phyloP scores from a whole-genome alignment of 2,888 invertebrate genomes.

The Volucella bombylans region DNA sequence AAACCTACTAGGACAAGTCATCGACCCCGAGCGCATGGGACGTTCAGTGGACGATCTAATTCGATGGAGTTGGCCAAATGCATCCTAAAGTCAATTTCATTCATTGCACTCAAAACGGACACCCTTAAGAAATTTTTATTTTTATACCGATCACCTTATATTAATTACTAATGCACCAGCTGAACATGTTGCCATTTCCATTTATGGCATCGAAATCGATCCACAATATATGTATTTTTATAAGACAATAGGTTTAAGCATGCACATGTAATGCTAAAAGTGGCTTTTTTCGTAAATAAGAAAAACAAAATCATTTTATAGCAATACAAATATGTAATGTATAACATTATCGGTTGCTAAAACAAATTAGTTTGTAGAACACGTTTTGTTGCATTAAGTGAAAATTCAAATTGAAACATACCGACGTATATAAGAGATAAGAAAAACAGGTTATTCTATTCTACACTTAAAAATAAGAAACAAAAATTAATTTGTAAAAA shows the following conservation, averaged over 20 bases:
- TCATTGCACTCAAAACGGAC: background rate
- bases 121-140: constrained; percentile 26
- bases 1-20: constrained; percentile 64
- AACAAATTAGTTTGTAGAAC: constrained; percentile 11
- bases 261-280: constrained; percentile 19
- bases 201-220: constrained; percentile 32
- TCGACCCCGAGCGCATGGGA: constrained; percentile 66
- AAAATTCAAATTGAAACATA: constrained; percentile 29
- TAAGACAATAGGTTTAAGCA: constrained; percentile 32
- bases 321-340: constrained; percentile 23
- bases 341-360: constrained; percentile 39
- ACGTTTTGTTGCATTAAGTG: constrained; percentile 39
- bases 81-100: constrained; percentile 41
- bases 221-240: constrained; percentile 43
- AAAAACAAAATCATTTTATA: constrained; percentile 10
- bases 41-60: constrained; percentile 70
- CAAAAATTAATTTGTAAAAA: background rate
- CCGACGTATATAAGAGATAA: background rate
- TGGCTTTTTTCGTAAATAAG: constrained; percentile 15
- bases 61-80: constrained; percentile 73
- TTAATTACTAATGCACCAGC: background rate
- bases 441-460: background rate
- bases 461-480: background rate
- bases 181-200: constrained; percentile 20
- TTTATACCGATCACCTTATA: constrained; percentile 30